Evolutionary conservation across 2,888 invertebrate genomes (phyloP), one percentile per base, ranked within the genome.

Genomic region (Hofmannophila pseudospretella): DNA sequence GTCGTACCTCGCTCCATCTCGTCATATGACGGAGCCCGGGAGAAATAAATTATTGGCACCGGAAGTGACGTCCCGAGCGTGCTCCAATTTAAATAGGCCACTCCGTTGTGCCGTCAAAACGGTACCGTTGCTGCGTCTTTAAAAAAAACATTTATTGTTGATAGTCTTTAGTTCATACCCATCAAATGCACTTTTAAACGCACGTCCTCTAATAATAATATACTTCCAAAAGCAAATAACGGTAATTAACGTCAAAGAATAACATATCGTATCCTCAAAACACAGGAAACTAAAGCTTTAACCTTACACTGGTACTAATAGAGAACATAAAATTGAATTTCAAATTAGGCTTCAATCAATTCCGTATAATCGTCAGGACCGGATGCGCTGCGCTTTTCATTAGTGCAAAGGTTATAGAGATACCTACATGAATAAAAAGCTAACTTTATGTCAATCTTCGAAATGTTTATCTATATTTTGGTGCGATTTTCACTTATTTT

Each of bases 1-100:
- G 71, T 76, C 79, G 74, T 73, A 73, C 77, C 74, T 67, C 68
- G 67, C 76, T 67, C 76, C 72, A 75, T 76, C 78, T 70, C 78
- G 70, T 72, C 81, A 72, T 65, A 69, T 72, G 77, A 73, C 70
- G 71, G 76, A 75, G 80, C 70, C 75, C 72, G 72, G 70, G 75
- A 75, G 74, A 76, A 77, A 78, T 81, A 81, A 84, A 78, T 81
- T 78, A 85, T 84, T 78, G 73, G 67, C 68, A 81, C 80, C 81
- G 85, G 85, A 85, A 84, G 76, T 84, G 84, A 84, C 85, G 85
- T 81, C 68, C 66, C 73, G 58, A 54, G 58, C 72, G 69, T 66
- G 84, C 73, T 81, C 82, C 78, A 77, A 77, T 84, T 85, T 82
- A 74, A 79, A 70, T 67, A 55, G 60, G 58, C 60, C 66, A 65